Conservation (phyloP, 2,113 vertebrate genomes). For the Crotophaga sulcirostris region DNA sequence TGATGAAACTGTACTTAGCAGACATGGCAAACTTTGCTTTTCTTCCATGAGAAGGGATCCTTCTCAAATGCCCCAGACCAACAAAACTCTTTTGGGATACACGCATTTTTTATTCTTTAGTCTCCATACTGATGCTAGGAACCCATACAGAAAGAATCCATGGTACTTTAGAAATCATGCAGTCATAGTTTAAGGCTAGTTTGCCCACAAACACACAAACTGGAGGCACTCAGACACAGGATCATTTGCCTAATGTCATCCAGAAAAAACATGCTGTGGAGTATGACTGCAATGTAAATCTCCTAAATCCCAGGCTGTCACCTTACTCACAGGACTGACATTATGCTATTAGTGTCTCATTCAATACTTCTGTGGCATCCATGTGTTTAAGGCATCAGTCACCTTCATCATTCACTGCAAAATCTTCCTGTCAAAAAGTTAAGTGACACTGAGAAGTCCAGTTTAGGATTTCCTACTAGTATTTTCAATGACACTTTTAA, state of each 20-base stretch:
- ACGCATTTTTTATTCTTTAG: not conserved
- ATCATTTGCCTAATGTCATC: not conserved
- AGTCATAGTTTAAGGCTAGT: not conserved
- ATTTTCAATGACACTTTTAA: not conserved
- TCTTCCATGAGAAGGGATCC: not conserved
- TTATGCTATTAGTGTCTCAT: not conserved
- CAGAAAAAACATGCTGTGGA: not conserved
- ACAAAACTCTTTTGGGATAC: not conserved
- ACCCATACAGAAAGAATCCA: not conserved
- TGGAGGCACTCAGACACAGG: not conserved
- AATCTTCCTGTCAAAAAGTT: not conserved
- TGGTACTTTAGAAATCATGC: accelerated
- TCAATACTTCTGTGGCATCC: not conserved
- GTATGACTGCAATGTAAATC: not conserved
- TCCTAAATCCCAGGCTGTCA: not conserved
- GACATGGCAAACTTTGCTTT: not conserved
- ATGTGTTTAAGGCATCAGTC: not conserved
- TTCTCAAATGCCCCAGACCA: not conserved
- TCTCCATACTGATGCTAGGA: not conserved
- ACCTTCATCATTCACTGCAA: not conserved
- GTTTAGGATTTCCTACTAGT: not conserved
- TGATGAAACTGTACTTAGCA: not conserved
- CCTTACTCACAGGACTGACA: not conserved
- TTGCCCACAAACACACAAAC: not conserved
- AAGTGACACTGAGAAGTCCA: not conserved